phyloP scores from a whole-genome alignment of 2,888 invertebrate genomes.

The Pilophorus perplexus region DNA sequence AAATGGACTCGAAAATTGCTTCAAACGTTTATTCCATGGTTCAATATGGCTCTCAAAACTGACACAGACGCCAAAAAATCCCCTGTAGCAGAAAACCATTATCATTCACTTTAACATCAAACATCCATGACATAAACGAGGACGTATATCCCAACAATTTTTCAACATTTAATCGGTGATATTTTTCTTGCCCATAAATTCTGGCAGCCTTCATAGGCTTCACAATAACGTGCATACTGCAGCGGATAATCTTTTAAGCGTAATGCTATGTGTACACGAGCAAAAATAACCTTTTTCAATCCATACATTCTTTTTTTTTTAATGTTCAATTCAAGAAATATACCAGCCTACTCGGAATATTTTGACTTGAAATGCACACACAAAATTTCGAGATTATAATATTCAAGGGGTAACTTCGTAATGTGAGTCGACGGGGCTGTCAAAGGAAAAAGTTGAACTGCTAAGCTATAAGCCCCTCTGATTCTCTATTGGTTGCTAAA shows the following conservation, averaged over 20 bases:
- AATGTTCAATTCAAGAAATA: conserved; percentile 4
- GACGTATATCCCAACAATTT: too few species aligned
- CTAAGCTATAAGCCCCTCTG: too few species aligned
- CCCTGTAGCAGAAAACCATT: too few species aligned
- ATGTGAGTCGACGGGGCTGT: not conserved
- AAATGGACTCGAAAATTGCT: conserved; percentile 1
- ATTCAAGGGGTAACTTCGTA: conserved; percentile 19
- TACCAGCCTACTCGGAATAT: conserved; percentile 28
- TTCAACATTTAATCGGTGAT: too few species aligned
- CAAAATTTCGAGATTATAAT: conserved; percentile 14
- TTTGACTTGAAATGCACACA: conserved; percentile 35
- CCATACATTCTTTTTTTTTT: conserved; percentile 8
- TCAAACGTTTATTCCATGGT: conserved; percentile 36
- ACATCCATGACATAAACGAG: not conserved
- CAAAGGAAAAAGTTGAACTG: conserved; percentile 3
- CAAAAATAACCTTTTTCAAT: conserved; percentile 36
- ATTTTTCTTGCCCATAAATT: not conserved
- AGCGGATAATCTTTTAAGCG: conserved; percentile 36
- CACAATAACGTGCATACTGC: conserved; percentile 13
- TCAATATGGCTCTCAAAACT: not conserved
- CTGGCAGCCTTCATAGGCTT: not conserved
- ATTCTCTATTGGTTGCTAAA: too few species aligned
- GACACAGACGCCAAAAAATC: too few species aligned
- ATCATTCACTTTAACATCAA: too few species aligned
- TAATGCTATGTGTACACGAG: conserved; percentile 33